Conservation (phyloP, 1,140 invertebrate genomes). For the Euura lappo region DNA sequence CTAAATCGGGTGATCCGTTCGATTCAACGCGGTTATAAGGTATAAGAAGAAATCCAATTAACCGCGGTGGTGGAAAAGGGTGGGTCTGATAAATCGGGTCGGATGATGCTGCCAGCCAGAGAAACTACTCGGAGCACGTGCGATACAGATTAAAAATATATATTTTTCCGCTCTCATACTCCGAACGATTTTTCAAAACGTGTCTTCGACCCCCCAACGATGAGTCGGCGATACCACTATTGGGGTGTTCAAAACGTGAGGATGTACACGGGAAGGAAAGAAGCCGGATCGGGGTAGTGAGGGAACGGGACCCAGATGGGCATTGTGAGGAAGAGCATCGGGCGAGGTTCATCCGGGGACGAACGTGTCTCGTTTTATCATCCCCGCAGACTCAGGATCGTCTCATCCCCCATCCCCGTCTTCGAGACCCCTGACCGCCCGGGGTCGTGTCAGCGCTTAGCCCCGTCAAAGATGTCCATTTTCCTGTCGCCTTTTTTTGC, state of each 20-base stretch:
- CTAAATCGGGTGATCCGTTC: not conserved
- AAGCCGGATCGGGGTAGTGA: not conserved
- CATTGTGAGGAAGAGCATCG: constrained; percentile 16
- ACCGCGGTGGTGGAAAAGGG: not conserved
- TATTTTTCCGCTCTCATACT: not conserved
- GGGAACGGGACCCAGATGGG: constrained; percentile 19
- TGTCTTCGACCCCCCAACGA: constrained; percentile 8
- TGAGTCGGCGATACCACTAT: constrained; percentile 21
- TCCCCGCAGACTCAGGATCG: not conserved
- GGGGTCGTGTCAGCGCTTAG: constrained; percentile 8
- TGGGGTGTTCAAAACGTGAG: not conserved
- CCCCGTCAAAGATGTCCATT: constrained; percentile 23
- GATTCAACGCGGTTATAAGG: not conserved
- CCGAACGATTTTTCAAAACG: constrained; percentile 11
- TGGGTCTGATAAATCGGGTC: not conserved
- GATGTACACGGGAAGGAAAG: not conserved
- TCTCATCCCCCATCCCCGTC: not conserved
- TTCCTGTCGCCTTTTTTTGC: constrained; percentile 19
- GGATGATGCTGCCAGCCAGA: constrained; percentile 1
- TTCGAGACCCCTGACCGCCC: not conserved
- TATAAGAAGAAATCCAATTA: constrained; percentile 3
- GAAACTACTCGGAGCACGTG: constrained; percentile 11
- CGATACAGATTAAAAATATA: constrained; percentile 26
- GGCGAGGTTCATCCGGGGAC: constrained; percentile 11
- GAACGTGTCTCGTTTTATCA: constrained; percentile 21